phyloP scores from a whole-genome alignment of 2,113 vertebrate species.

The Cyprinus carpio region DNA sequence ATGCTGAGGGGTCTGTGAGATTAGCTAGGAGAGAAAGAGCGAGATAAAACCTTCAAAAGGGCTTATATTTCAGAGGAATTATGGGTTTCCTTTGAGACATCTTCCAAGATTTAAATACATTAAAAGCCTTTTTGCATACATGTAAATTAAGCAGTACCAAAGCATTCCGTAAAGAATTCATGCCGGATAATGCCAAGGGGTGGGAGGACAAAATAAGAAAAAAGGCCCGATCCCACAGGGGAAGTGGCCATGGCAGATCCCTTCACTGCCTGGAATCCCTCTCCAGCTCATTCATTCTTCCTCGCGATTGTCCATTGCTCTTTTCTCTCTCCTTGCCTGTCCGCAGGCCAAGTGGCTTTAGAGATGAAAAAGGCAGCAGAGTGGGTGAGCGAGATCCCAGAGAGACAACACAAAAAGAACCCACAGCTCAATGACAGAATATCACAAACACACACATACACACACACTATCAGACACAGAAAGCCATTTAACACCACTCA shows the following conservation, averaged over 20 bases:
- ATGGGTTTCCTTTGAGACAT: slow-evolving; percentile 96
- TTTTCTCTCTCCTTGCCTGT: slow-evolving; percentile 62
- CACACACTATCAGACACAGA: slow-evolving; percentile 63
- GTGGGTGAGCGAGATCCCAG: slow-evolving; percentile 72
- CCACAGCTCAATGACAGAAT: slow-evolving; percentile 70
- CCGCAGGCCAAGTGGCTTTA: slow-evolving; percentile 78
- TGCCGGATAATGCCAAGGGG: slow-evolving; percentile 82
- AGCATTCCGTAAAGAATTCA: slow-evolving; percentile 85
- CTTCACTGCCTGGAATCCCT: slow-evolving; percentile 60
- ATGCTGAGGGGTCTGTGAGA: slow-evolving; percentile 94
- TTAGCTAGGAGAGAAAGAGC: slow-evolving; percentile 97
- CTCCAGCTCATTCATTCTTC: slow-evolving; percentile 67
- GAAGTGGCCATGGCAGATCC: slow-evolving; percentile 68
- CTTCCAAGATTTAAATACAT: slow-evolving; percentile 97
- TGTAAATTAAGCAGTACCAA: slow-evolving; percentile 94
- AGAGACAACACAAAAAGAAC: slow-evolving; percentile 67
- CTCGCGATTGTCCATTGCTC: slow-evolving; percentile 67
- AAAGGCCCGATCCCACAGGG: slow-evolving; percentile 68
- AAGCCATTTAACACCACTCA: slow-evolving; percentile 70
- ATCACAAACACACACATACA: slow-evolving; percentile 62
- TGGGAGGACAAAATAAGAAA: slow-evolving; percentile 72
- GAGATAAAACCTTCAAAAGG: slow-evolving; percentile 98
- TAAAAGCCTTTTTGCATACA: slow-evolving; percentile 98
- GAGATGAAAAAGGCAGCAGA: slow-evolving; percentile 77
- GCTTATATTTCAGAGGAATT: slow-evolving; percentile 99